Conservation (phyloP, 2,888 invertebrate genomes). For the Scaptomyza tumidula region DNA sequence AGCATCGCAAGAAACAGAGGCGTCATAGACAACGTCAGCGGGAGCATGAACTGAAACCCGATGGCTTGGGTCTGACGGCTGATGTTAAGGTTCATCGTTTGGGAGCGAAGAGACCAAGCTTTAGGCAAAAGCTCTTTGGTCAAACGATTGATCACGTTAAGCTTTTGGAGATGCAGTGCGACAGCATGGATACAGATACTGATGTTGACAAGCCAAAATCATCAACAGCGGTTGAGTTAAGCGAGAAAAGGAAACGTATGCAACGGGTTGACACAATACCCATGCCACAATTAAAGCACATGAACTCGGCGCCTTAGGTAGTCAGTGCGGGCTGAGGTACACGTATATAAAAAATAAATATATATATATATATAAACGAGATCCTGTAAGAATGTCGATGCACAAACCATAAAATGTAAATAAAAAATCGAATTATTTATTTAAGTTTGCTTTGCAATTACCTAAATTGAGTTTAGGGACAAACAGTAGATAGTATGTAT, state of each 20-base stretch:
- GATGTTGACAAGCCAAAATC: background rate
- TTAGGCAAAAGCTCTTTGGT: slow-evolving; percentile 80
- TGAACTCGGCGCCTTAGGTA: slow-evolving; percentile 2
- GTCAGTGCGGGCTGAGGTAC: background rate
- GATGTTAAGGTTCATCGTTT: slow-evolving; percentile 56
- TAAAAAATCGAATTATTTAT: background rate
- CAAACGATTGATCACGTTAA: slow-evolving; percentile 67
- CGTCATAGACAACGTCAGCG: slow-evolving; percentile 62
- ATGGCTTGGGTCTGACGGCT: slow-evolving; percentile 10
- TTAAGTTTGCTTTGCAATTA: background rate
- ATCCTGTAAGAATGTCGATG: background rate
- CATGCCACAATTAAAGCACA: slow-evolving; percentile 10
- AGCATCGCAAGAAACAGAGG: slow-evolving; percentile 55
- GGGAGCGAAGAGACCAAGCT: slow-evolving; percentile 73
- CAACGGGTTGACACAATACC: slow-evolving; percentile 7
- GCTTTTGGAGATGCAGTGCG: slow-evolving; percentile 56
- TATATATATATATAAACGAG: background rate
- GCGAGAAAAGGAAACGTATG: slow-evolving; percentile 8
- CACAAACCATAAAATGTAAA: slow-evolving; percentile 2
- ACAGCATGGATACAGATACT: slow-evolving; percentile 32
- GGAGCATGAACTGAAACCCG: slow-evolving; percentile 23
- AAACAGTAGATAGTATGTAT: background rate
- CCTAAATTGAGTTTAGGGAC: background rate
- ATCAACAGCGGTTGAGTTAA: slow-evolving; percentile 1
- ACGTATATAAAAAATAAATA: background rate